phyloP scores from a whole-genome alignment of 2,888 invertebrate genomes.

The Zootermopsis nevadensis region DNA sequence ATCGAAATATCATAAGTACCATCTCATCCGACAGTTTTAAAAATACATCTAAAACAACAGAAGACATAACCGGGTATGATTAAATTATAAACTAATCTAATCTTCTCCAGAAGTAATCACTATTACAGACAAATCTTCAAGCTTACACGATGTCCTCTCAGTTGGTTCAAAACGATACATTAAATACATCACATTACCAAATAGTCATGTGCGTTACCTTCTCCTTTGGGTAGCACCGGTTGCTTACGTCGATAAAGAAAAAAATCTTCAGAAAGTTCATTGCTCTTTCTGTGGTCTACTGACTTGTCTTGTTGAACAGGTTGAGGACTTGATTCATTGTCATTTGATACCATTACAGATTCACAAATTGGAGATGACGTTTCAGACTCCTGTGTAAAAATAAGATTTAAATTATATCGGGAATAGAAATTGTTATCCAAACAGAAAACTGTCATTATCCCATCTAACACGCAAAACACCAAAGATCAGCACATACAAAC shows the following conservation, averaged over 20 bases:
- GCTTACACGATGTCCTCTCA: too few species aligned
- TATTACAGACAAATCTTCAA: too few species aligned
- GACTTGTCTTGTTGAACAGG: neutral
- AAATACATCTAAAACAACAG: slow-evolving; percentile 73
- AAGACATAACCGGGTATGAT: neutral
- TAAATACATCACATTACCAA: too few species aligned
- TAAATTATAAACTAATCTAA: too few species aligned
- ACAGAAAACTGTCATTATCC: too few species aligned
- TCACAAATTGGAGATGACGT: neutral
- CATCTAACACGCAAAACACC: too few species aligned
- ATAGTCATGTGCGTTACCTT: neutral
- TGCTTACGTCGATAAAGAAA: slow-evolving; percentile 42
- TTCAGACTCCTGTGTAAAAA: slow-evolving; percentile 7
- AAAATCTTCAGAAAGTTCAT: slow-evolving; percentile 37
- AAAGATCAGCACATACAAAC: too few species aligned
- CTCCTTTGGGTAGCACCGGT: slow-evolving; percentile 5
- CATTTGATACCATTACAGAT: neutral
- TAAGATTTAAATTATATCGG: neutral
- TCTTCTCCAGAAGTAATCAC: too few species aligned
- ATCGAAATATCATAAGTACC: slow-evolving; percentile 82
- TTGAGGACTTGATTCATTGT: neutral
- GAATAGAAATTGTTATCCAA: too few species aligned
- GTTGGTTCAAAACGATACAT: too few species aligned
- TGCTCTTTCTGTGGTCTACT: neutral
- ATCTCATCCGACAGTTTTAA: slow-evolving; percentile 86